These are phyloP conservation scores for Stegodyphus dumicola DNA, from an alignment of 1,140 invertebrate species.

Conservation along the genomic window DNA sequence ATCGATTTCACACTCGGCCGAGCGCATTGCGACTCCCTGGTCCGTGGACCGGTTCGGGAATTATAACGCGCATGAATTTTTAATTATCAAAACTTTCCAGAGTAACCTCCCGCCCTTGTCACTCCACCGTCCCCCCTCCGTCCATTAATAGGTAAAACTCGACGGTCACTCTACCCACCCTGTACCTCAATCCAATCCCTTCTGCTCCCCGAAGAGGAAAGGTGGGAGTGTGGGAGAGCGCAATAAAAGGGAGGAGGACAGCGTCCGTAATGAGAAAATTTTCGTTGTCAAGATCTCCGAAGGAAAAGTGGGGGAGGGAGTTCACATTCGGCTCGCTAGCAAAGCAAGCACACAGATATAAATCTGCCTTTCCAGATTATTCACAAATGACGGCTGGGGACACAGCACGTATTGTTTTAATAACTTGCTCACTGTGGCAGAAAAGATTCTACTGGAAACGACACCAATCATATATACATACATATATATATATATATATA, in stretches of 20 bases:
- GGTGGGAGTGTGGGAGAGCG: neutral
- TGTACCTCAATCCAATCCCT: slow-evolving; percentile 3
- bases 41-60: slow-evolving; percentile 9
- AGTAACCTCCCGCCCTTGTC: slow-evolving; percentile 12
- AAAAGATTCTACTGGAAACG: slow-evolving; percentile 57
- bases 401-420: slow-evolving; percentile 59
- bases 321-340: neutral
- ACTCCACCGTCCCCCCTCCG: neutral
- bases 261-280: slow-evolving; percentile 58
- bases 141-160: slow-evolving; percentile 59
- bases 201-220: neutral
- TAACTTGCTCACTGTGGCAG: slow-evolving; percentile 56
- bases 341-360: slow-evolving; percentile 45
- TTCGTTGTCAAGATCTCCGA: slow-evolving; percentile 57
- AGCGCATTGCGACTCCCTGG: slow-evolving; percentile 31
- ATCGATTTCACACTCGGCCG: slow-evolving; percentile 58
- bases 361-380: slow-evolving; percentile 52
- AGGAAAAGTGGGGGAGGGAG: slow-evolving; percentile 28
- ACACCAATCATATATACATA: slow-evolving; percentile 21
- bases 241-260: slow-evolving; percentile 16
- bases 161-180: slow-evolving; percentile 44
- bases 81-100: slow-evolving; percentile 58
- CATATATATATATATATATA: neutral
- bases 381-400: slow-evolving; percentile 45
- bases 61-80: slow-evolving; percentile 59